A percentile compares a stretch with the other conserved stretches of the same genome.
Evolutionary conservation across 2,113 vertebrate genomes (phyloP).

Genomic region (Bostrychus sinensis): DNA sequence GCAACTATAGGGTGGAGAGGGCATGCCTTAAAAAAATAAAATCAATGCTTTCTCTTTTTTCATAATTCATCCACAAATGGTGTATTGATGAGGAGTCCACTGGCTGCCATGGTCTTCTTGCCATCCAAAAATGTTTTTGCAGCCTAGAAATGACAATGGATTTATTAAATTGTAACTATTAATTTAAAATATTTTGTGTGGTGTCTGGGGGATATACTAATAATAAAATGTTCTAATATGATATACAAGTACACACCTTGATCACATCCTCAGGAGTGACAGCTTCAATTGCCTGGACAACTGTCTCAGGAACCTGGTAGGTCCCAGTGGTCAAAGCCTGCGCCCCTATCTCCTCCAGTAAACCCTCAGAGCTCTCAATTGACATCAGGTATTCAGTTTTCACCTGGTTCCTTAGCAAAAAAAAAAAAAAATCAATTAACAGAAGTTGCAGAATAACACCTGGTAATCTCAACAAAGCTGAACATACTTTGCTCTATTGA

Average conservation of each 20-base stretch:
- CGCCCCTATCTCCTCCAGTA: constrained; percentile 88
- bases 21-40: constrained; percentile 26
- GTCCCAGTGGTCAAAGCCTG: constrained; percentile 82
- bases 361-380: constrained; percentile 81
- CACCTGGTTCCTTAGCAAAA: constrained; percentile 87
- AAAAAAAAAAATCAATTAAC: no score
- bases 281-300: constrained; percentile 83
- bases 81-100: constrained; percentile 85
- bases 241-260: constrained; percentile 78
- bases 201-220: no score
- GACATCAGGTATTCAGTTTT: constrained; percentile 89
- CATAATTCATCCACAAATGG: constrained; percentile 88
- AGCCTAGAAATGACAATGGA: constrained; percentile 79
- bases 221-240: no score
- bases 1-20: no score
- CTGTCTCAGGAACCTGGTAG: constrained; percentile 74
- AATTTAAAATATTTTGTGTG: not conserved
- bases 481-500: constrained; percentile 88
- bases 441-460: not conserved
- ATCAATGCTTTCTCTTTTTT: constrained; percentile 23
- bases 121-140: constrained; percentile 90
- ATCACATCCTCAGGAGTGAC: constrained; percentile 81
- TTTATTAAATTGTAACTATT: not conserved
- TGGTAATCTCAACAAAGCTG: not conserved
- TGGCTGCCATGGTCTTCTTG: constrained; percentile 90